A percentile compares a stretch with the other conserved stretches of the same genome.
Conservation (phyloP, 2,888 invertebrate species). For the Lasioglossum vierecki region DNA sequence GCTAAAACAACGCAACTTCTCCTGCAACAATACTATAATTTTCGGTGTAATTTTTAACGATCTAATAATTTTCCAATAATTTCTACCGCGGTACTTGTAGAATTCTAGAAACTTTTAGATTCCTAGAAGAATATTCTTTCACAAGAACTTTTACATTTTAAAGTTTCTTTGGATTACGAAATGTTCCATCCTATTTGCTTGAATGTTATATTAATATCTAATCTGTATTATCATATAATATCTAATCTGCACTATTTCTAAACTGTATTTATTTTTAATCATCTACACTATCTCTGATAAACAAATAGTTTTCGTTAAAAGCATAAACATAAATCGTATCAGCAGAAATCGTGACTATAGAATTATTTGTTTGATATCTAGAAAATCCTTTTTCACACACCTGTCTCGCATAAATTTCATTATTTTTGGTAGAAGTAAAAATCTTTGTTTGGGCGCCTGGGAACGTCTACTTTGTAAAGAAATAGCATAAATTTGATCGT, state of each 20-base stretch:
- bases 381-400: neutral
- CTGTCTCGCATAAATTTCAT: neutral
- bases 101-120: no score
- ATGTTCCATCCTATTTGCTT: neutral
- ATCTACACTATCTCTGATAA: neutral
- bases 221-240: neutral
- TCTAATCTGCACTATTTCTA: no score
- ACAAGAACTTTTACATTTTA: neutral
- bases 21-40: no score
- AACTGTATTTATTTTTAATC: no score
- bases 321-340: neutral
- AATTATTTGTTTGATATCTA: no score
- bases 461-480: neutral
- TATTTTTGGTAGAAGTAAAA: neutral
- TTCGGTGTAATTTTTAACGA: no score
- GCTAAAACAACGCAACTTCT: no score
- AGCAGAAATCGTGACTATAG: no score
- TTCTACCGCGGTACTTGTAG: no score
- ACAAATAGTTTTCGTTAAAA: neutral
- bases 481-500: neutral
- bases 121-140: no score
- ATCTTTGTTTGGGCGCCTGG: neutral
- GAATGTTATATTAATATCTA: neutral
- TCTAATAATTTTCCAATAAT: no score
- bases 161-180: neutral